Evolutionary conservation across 2,888 invertebrate species (phyloP).

Genomic region (Ischnus inquisitorius): DNA sequence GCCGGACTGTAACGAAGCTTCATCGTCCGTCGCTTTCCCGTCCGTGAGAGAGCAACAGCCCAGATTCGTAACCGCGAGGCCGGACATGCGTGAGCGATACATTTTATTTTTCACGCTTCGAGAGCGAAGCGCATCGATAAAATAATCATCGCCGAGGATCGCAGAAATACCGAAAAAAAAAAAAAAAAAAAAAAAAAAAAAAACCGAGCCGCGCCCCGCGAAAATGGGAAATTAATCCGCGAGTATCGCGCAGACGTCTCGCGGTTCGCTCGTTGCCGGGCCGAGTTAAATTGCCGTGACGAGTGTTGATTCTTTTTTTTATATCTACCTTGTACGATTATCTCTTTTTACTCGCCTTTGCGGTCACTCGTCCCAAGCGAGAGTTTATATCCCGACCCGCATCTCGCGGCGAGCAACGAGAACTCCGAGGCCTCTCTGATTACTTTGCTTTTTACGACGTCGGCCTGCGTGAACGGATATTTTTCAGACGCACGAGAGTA

Average conservation of each 20-base stretch:
- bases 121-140: constrained; percentile 12
- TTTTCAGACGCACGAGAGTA: too few relatives aligned
- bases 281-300: constrained; percentile 58
- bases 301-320: constrained; percentile 34
- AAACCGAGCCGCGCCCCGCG: not conserved
- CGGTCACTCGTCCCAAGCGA: constrained; percentile 33
- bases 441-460: not conserved
- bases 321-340: not conserved
- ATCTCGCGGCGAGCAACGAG: not conserved
- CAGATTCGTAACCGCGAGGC: not conserved
- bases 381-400: not conserved
- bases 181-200: not conserved
- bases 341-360: constrained; percentile 9
- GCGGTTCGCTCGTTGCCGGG: constrained; percentile 37
- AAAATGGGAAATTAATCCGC: not conserved
- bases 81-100: constrained; percentile 22
- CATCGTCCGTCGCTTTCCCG: constrained; percentile 40
- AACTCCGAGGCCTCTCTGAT: not conserved
- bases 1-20: not conserved
- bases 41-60: not conserved
- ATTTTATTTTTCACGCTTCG: constrained; percentile 14
- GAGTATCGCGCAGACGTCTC: constrained; percentile 2
- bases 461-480: not conserved
- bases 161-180: not conserved
- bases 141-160: constrained; percentile 20